Base-by-base conservation (phyloP, 2,797 vertebrate species). In the Paguma larvata region DNA sequence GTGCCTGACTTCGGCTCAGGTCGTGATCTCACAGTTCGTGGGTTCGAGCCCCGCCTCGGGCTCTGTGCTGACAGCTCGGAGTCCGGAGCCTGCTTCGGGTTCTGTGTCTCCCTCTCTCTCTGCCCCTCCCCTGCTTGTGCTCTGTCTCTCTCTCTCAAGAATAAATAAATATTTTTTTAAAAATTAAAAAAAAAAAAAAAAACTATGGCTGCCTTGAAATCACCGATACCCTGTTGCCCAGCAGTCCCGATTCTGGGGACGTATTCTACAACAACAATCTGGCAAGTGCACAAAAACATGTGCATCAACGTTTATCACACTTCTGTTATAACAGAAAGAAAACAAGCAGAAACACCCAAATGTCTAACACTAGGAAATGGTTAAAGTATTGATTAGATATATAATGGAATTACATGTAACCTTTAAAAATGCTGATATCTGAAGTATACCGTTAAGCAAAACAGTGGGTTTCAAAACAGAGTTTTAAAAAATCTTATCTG, bases 391-490 rank as follows among this genome's bases (percentile, higher is more conserved):
- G 51, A 79, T 68, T n/a, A 78, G 86, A 91, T 14, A 94, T 51
- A 78, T 6, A 97, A 70, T n/a, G 12, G 68, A 95, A 85, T 83
- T 94, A 78, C 41, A 96, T 65, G 16, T 8, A 91, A 89, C 6
- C 68, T 96, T 86, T 92, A 30, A 84, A 90, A 96, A 94, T 77
- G 83, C 48, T 79, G 63, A 92, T 83, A 53, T 80, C 65, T 62
- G 15, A 94, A 75, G 25, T 56, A 59, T 32, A 56, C 11, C n/a
- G 4, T 44, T 73, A 70, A 83, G 63, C 68, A 90, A 96, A 65
- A 92, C 9, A 13, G 21, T 68, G 38, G 10, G 48, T 95, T 96
- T 89, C 32, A 62, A 65, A 94, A 86, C 16, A 89, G 38, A 80
- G 16, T 85, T 21, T 23, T 65, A 85, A 48, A 94, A 95, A 96